phyloP scores from a whole-genome alignment of 2,888 invertebrate genomes.

The Leptopilina syphax region DNA sequence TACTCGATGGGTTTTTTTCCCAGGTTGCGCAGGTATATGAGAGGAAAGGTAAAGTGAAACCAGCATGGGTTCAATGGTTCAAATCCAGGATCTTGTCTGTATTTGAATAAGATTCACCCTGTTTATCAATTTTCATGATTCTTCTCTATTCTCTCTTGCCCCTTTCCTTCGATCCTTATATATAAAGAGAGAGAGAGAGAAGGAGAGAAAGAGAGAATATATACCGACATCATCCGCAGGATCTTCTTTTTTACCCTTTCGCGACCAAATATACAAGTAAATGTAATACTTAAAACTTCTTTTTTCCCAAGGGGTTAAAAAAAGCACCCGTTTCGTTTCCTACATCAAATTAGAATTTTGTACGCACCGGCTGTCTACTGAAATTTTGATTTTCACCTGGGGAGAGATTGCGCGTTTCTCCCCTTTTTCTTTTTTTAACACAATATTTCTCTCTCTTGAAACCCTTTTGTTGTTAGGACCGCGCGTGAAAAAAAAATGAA shows the following conservation, averaged over 20 bases:
- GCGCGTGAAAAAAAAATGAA: slow-evolving; percentile 2
- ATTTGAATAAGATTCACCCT: slow-evolving; percentile 76
- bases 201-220: too few relatives aligned
- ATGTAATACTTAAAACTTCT: slow-evolving; percentile 68
- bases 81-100: slow-evolving; percentile 73
- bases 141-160: slow-evolving; percentile 51
- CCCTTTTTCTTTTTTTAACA: background rate
- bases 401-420: slow-evolving; percentile 33
- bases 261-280: slow-evolving; percentile 56
- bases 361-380: slow-evolving; percentile 64
- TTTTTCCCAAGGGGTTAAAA: slow-evolving; percentile 70
- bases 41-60: slow-evolving; percentile 6
- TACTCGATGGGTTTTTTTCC: slow-evolving; percentile 57
- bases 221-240: slow-evolving; percentile 43
- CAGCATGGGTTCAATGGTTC: slow-evolving; percentile 50
- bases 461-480: slow-evolving; percentile 19
- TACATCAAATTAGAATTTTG: slow-evolving; percentile 74
- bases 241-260: slow-evolving; percentile 56
- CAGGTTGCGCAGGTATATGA: slow-evolving; percentile 63
- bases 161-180: slow-evolving; percentile 44
- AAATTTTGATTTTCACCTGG: slow-evolving; percentile 73
- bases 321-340: slow-evolving; percentile 64
- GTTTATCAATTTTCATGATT: slow-evolving; percentile 74
- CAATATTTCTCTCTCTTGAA: slow-evolving; percentile 3
- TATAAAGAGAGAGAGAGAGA: background rate